These are phyloP conservation scores for Chaetodon trifascialis DNA, from an alignment of 2,113 vertebrate species.

Conservation along the genomic window DNA sequence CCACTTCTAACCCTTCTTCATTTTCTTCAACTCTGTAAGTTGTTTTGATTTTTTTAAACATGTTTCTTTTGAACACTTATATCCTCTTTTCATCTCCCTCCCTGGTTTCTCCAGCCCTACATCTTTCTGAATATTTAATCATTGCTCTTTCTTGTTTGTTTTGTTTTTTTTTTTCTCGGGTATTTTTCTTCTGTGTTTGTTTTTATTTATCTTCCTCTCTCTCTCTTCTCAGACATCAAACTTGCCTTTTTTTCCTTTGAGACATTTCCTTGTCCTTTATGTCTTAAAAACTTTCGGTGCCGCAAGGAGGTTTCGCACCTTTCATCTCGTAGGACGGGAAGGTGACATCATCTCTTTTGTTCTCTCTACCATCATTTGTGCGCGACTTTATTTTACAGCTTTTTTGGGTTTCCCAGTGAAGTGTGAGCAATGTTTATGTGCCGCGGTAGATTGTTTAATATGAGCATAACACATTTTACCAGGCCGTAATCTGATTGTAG, in stretches of 20 bases:
- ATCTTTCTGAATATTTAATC: conserved; percentile 15
- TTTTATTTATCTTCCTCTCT: background rate
- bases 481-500: background rate
- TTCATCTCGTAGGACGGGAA: background rate
- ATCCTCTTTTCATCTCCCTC: conserved; percentile 1
- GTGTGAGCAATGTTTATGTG: background rate
- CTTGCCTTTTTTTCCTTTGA: background rate
- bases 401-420: background rate
- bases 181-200: background rate
- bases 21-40: background rate
- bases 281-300: background rate
- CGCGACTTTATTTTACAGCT: background rate
- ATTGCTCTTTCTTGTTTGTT: background rate
- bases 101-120: background rate
- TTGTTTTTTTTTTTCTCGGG: background rate
- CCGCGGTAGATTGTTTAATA: background rate
- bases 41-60: conserved; percentile 9
- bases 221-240: background rate
- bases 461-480: background rate
- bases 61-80: background rate
- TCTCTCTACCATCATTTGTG: background rate
- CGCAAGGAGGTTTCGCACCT: background rate
- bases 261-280: background rate
- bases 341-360: conserved; percentile 13
- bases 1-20: background rate